These are phyloP conservation scores for Brachionus rotundiformis DNA, from an alignment of 1,140 invertebrate genomes.

Conservation along the genomic window DNA sequence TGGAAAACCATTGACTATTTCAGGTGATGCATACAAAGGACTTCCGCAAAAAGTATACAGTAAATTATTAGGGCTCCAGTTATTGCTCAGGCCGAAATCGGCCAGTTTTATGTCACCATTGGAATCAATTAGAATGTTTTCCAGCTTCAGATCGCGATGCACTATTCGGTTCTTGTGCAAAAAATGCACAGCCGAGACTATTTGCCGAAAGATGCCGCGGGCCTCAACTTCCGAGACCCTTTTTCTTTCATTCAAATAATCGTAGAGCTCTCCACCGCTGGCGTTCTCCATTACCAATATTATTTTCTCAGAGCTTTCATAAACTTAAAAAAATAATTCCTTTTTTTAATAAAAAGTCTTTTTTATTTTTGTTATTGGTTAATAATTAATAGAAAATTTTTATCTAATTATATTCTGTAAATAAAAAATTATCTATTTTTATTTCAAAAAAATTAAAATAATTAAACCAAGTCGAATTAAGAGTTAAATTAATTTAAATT, in stretches of 20 bases:
- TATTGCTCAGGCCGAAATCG: conserved; percentile 97
- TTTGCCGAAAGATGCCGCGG: conserved; percentile 91
- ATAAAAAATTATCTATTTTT: no score
- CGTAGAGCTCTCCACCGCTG: conserved; percentile 94
- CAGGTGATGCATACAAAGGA: conserved; percentile 94
- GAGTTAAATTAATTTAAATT: no score
- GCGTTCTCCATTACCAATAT: conserved; percentile 99
- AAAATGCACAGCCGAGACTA: conserved; percentile 94
- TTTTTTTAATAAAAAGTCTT: background rate
- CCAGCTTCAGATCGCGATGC: conserved; percentile 95
- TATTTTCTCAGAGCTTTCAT: conserved; percentile 98
- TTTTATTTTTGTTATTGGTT: no score
- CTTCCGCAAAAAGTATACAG: conserved; percentile 95
- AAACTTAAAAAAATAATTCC: conserved; percentile 71
- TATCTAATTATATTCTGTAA: no score
- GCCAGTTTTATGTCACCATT: conserved; percentile 96
- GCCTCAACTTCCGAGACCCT: conserved; percentile 87
- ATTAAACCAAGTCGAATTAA: no score
- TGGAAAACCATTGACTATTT: conserved; percentile 95
- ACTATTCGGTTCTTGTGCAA: conserved; percentile 86
- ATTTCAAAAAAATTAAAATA: no score
- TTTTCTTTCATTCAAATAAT: conserved; percentile 90
- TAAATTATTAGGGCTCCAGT: conserved; percentile 76
- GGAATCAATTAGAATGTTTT: conserved; percentile 95
- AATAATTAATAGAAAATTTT: no score